Conservation (phyloP, 1,140 invertebrate species). For the Hypsibius dujardini region DNA sequence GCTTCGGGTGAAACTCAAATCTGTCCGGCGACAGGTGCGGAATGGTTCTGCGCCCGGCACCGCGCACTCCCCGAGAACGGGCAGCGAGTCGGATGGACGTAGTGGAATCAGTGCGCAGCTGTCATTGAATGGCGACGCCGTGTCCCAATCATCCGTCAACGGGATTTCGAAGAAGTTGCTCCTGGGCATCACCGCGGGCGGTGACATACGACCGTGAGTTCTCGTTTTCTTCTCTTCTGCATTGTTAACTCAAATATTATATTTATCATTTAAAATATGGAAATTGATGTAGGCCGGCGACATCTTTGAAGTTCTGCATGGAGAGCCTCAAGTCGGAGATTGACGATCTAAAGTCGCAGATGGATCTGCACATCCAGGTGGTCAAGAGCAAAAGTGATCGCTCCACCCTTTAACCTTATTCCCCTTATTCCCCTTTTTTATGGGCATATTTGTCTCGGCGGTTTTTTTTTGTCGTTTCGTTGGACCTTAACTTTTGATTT, state of each 20-base stretch:
- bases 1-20: neutral
- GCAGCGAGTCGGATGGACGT: neutral
- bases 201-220: neutral
- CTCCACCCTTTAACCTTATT: neutral
- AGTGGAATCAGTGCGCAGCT: neutral
- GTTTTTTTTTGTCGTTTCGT: too few relatives aligned
- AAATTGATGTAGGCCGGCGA: neutral
- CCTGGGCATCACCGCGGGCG: neutral
- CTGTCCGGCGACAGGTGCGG: neutral
- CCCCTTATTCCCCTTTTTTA: too few relatives aligned
- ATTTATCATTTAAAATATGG: neutral
- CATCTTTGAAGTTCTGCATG: neutral
- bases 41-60: neutral
- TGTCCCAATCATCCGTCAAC: neutral
- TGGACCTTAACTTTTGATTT: too few relatives aligned
- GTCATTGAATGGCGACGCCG: neutral
- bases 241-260: neutral
- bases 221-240: neutral
- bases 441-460: too few relatives aligned
- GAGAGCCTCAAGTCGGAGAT: slow-evolving; percentile 10
- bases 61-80: neutral
- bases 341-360: slow-evolving; percentile 11
- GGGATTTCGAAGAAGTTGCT: neutral
- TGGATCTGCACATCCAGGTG: slow-evolving; percentile 11
- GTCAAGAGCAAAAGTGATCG: slow-evolving; percentile 16